Evolutionary conservation across 2,888 invertebrate species (phyloP).

Genomic region (Leptinotarsa tumamoca): DNA sequence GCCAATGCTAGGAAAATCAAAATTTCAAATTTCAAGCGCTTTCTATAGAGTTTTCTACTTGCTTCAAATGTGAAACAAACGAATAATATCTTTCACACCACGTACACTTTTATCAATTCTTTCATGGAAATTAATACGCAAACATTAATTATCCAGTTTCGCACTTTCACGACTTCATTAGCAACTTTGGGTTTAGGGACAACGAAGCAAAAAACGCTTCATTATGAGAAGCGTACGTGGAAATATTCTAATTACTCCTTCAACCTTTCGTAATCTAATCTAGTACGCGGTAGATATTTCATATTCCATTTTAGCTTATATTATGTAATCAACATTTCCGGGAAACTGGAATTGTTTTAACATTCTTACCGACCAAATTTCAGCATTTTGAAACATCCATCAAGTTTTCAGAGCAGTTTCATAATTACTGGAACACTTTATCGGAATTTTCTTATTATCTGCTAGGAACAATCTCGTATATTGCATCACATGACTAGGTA

Average conservation of each 20-base stretch:
- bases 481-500: no score
- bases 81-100: background rate
- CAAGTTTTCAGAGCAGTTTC: no score
- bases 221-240: constrained; percentile 7
- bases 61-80: background rate
- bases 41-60: background rate
- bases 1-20: no score
- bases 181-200: background rate
- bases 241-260: constrained; percentile 18
- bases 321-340: constrained; percentile 1
- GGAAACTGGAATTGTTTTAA: background rate
- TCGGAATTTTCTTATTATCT: no score
- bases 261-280: constrained; percentile 6
- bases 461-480: no score
- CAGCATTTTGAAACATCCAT: background rate
- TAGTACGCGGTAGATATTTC: background rate
- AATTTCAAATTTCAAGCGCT: no score
- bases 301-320: constrained; percentile 1
- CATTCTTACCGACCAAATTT: background rate
- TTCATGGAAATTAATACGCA: background rate
- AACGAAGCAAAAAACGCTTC: background rate
- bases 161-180: background rate
- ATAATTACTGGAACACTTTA: no score
- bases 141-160: background rate
- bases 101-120: background rate